Conservation (phyloP, 2,888 invertebrate species). For the Taphrorychus bicolor region DNA sequence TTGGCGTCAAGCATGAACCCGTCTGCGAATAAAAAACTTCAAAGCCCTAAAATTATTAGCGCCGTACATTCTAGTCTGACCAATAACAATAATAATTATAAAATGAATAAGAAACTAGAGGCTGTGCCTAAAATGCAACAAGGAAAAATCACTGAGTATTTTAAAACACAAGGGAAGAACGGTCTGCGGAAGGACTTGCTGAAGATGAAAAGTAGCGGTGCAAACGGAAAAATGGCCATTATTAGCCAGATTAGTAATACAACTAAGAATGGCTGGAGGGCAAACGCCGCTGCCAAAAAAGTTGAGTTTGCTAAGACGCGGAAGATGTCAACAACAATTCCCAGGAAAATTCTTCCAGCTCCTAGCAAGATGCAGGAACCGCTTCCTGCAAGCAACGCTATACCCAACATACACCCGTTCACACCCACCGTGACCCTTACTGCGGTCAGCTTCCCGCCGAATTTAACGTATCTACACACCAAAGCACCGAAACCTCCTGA, state of each 20-base stretch:
- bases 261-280: slow-evolving; percentile 46
- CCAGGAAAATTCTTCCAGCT: slow-evolving; percentile 59
- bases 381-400: slow-evolving; percentile 13
- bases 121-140: slow-evolving; percentile 61
- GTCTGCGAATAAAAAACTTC: slow-evolving; percentile 23
- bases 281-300: slow-evolving; percentile 57
- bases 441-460: slow-evolving; percentile 56
- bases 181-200: slow-evolving; percentile 51
- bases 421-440: slow-evolving; percentile 56
- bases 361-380: slow-evolving; percentile 56
- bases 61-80: slow-evolving; percentile 48
- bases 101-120: slow-evolving; percentile 24
- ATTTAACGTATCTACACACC: slow-evolving; percentile 58
- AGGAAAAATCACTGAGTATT: slow-evolving; percentile 85
- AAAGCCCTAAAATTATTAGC: slow-evolving; percentile 40
- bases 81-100: slow-evolving; percentile 35
- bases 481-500: slow-evolving; percentile 57
- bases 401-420: slow-evolving; percentile 52
- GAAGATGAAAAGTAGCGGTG: slow-evolving; percentile 23
- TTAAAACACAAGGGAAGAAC: slow-evolving; percentile 81
- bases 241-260: slow-evolving; percentile 46
- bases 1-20: slow-evolving; percentile 53
- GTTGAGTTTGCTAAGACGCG: slow-evolving; percentile 49
- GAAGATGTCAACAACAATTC: slow-evolving; percentile 53
- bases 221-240: slow-evolving; percentile 41